A percentile compares a stretch with the other conserved stretches of the same genome.
These are phyloP conservation scores for Syrmaticus mikado DNA, from an alignment of 2,113 vertebrate genomes.

Conservation along the genomic window DNA sequence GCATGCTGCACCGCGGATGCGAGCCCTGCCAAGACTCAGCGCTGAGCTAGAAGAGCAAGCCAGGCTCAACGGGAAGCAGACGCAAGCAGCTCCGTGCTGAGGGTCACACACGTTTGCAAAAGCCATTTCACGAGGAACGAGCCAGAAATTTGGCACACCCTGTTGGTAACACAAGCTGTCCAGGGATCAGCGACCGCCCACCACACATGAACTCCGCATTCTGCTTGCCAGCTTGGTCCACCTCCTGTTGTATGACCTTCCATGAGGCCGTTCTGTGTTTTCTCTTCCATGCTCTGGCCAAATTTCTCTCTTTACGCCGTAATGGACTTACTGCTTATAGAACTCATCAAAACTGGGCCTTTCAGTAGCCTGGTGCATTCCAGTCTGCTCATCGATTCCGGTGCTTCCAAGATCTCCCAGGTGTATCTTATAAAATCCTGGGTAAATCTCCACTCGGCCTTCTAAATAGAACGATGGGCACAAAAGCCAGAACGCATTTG, in stretches of 20 bases:
- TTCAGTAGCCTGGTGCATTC: not conserved
- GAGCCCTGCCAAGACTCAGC: not conserved
- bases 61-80: rapidly evolving
- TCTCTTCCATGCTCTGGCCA: not conserved
- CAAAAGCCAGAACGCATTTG: not conserved
- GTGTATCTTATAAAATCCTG: rapidly evolving
- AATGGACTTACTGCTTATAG: not conserved
- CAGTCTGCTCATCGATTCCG: rapidly evolving
- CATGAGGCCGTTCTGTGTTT: not conserved
- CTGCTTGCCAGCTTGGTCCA: not conserved
- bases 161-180: not conserved
- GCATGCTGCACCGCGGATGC: rapidly evolving
- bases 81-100: rapidly evolving
- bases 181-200: rapidly evolving
- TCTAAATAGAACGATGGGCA: not conserved
- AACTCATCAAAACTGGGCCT: not conserved
- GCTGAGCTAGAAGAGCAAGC: not conserved
- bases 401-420: rapidly evolving
- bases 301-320: not conserved
- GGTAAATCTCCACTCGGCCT: not conserved
- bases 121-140: not conserved
- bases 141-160: not conserved
- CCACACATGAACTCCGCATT: rapidly evolving
- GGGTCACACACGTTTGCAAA: rapidly evolving
- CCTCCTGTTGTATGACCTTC: rapidly evolving